Base-by-base conservation (phyloP, 2,888 invertebrate species). In the Heliothis peltigera region DNA sequence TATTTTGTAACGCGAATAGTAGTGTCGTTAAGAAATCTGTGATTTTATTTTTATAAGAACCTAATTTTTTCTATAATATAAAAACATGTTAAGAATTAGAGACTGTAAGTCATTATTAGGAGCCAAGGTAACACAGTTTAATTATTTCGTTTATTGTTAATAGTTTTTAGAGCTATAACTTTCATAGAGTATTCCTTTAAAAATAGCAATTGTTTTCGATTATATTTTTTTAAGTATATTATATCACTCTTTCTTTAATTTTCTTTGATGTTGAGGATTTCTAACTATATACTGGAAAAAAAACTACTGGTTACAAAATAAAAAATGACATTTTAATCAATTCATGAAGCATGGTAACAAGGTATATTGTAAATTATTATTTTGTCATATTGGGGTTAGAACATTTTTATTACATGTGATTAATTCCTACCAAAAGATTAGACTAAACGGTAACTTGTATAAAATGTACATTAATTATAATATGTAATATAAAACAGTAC, bases 291-390 rank as follows among this genome's bases (percentile, higher is more conserved):
- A 32, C 17, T 48, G 52, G 12, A 65, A 86, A 92, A 89, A 88
- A 77, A 93, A 93, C 92, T 84, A 80, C 84, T 65, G 64, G 77
- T 67, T 93, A 94, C 92, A 94, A 94, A 94, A 94, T 94, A 94
- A 94, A 92, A 95, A 94, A 94, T 93, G 91, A 94, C 93, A 91
- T 93, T 94, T 94, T 93, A 92, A 90, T 93, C 90, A 93, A 92
- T 94, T 94, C 88, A 91, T 92, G 91, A 94, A 94, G 94, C 94
- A 91, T 92, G 94, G 93, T 94, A 95, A 94, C 94, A 94, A 93
- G 92, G 91, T 94, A 94, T 92, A 92, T 91, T 89, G 89, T 92
- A 92, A 91, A 90, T 91, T 92, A 91, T 92, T 91, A 90, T 86
- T 92, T 91, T 91, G 88, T 91, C 89, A 87, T 91, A 75, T 91